phyloP scores from a whole-genome alignment of 2,113 vertebrate species.

The Corythornis cristatus region DNA sequence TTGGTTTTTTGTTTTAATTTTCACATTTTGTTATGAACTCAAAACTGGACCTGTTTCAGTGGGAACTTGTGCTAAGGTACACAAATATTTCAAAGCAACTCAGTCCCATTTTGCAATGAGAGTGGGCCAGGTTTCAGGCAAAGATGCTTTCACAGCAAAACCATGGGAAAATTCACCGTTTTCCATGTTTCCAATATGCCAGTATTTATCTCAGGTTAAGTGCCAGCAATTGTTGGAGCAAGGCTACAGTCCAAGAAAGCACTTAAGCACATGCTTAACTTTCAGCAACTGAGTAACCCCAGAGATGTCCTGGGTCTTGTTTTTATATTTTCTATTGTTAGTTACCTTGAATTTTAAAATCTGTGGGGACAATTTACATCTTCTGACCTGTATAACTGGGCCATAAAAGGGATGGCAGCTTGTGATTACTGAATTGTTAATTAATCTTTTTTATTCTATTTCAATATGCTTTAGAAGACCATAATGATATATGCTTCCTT shows the following conservation, averaged over 20 bases:
- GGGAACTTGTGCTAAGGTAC: conserved; percentile 68
- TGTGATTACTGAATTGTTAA: conserved; percentile 50
- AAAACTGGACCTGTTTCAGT: conserved; percentile 55
- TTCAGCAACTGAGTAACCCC: conserved; percentile 2
- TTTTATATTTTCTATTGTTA: neutral
- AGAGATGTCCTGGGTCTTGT: neutral
- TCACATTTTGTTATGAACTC: neutral
- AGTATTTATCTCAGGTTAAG: conserved; percentile 9
- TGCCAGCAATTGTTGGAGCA: conserved; percentile 26
- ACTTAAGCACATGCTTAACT: conserved; percentile 43
- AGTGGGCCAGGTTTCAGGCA: conserved; percentile 60
- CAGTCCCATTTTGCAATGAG: conserved; percentile 53
- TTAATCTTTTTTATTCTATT: conserved; percentile 70
- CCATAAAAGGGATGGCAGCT: conserved; percentile 29
- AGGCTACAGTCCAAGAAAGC: conserved; percentile 36
- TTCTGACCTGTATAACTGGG: conserved; percentile 28
- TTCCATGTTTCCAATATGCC: conserved; percentile 44
- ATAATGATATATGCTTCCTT: conserved; percentile 66
- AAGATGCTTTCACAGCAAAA: conserved; percentile 67
- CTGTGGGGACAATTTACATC: neutral
- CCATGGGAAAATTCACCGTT: conserved; percentile 58
- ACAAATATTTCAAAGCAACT: conserved; percentile 61
- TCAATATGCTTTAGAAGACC: conserved; percentile 50
- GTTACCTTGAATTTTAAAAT: conserved; percentile 7
- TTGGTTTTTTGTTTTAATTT: neutral